Evolutionary conservation across 2,888 invertebrate genomes (phyloP), one percentile per base, ranked within the genome.

Genomic region (Cenopis cana): DNA sequence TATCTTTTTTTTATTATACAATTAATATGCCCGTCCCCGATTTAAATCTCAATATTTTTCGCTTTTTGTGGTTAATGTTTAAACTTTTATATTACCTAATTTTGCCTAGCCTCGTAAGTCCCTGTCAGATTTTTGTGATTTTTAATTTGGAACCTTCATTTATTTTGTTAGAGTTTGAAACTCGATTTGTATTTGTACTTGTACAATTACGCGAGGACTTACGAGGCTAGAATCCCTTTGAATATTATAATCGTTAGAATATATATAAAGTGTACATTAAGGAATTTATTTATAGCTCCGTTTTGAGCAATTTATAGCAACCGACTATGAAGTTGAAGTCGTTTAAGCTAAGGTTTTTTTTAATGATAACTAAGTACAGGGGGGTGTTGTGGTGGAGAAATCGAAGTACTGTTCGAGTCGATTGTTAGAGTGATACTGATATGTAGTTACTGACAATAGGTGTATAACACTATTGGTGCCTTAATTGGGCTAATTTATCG

Each of bases 301-400:
- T 18, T 54, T 65, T 55, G 55, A 46, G 46, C 65, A 65, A 17
- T 65, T 59, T 60, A 10, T 46, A 60, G 41, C 38, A 24, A 55
- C 41, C 29, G 29, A 60, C n/a, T 41, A 41, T 54, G 38, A n/a
- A n/a, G n/a, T n/a, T 52, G 12, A 33, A 55, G 17, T 65, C 29
- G 46, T 41, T 24, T 55, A 55, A 55, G 17, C 12, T 36, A 52
- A 52, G 3, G n/a, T n/a, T n/a, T 54, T 33, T 17, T 54, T 38
- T 64, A 3, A n/a, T 64, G 18, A 17, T 49, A 61, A 61, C 60
- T 60, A 38, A 9, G 18, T 57, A 60, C 38, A 38, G 0, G 12
- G 38, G 38, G 38, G 0, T 38, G 12, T 41, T 46, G 33, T 5
- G 17, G 20, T 59, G 6, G 38, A 20, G 11, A 10, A 17, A 50